Conservation (phyloP, 2,797 vertebrate species). For the Eospalax fontanierii region DNA sequence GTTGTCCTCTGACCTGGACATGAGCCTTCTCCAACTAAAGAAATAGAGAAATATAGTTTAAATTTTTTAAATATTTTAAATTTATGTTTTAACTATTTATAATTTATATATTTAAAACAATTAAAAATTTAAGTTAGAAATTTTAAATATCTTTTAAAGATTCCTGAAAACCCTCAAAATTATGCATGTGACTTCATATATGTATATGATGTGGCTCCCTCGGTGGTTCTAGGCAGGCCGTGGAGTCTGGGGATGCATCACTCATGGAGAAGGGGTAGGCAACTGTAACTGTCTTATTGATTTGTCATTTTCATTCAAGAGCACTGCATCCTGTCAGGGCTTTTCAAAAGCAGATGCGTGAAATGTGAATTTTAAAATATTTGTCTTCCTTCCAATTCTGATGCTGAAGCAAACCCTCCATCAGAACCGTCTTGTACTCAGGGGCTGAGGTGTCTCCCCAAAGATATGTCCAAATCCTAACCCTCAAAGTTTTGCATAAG, state of each 20-base stretch:
- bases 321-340: constrained; percentile 77
- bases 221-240: background rate
- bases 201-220: background rate
- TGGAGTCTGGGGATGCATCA: background rate
- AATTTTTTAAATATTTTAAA: background rate
- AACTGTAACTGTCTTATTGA: constrained; percentile 55
- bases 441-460: background rate
- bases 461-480: background rate
- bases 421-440: constrained; percentile 39
- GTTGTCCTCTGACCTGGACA: background rate
- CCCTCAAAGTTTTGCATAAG: background rate
- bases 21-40: background rate
- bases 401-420: constrained; percentile 65
- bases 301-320: constrained; percentile 76
- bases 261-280: background rate
- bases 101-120: too few species aligned
- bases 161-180: background rate
- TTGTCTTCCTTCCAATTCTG: constrained; percentile 83
- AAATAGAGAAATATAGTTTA: background rate
- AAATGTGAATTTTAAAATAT: constrained; percentile 87
- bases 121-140: background rate
- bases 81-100: background rate
- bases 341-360: constrained; percentile 83
- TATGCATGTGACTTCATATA: background rate
- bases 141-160: background rate